These are phyloP conservation scores for Dascillus cervinus DNA, from an alignment of 2,888 invertebrate species.

Conservation along the genomic window DNA sequence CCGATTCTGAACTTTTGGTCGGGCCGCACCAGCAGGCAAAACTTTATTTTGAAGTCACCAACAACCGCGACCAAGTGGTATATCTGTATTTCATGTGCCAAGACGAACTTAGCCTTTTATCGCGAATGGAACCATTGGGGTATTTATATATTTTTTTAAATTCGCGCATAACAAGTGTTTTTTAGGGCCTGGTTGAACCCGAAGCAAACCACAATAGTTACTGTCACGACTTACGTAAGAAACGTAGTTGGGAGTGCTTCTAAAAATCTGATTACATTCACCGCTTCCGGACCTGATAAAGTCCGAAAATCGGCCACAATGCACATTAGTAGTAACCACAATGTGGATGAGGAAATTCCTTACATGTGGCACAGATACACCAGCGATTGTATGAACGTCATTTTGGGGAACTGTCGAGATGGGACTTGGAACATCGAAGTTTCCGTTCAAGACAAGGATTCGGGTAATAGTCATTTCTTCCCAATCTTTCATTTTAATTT, in stretches of 20 bases:
- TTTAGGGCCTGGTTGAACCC: conserved; percentile 42
- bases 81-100: conserved; percentile 53
- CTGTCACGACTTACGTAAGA: conserved; percentile 37
- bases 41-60: conserved; percentile 66
- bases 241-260: conserved; percentile 44
- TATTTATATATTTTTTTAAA: conserved; percentile 23
- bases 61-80: conserved; percentile 52
- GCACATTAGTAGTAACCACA: conserved; percentile 34
- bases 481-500: background rate
- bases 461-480: conserved; percentile 46
- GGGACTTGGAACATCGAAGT: conserved; percentile 65
- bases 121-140: conserved; percentile 49
- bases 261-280: conserved; percentile 56
- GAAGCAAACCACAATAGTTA: conserved; percentile 54
- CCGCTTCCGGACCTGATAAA: conserved; percentile 42
- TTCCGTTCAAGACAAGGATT: conserved; percentile 56
- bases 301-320: conserved; percentile 40
- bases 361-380: conserved; percentile 33
- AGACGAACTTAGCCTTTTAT: conserved; percentile 51
- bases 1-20: conserved; percentile 43
- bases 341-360: conserved; percentile 26
- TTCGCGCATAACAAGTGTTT: background rate
- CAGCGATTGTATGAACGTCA: conserved; percentile 40
- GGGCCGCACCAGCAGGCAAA: conserved; percentile 33
- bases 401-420: conserved; percentile 51